phyloP scores from a whole-genome alignment of 2,888 invertebrate species.

The Lapara coniferarum region DNA sequence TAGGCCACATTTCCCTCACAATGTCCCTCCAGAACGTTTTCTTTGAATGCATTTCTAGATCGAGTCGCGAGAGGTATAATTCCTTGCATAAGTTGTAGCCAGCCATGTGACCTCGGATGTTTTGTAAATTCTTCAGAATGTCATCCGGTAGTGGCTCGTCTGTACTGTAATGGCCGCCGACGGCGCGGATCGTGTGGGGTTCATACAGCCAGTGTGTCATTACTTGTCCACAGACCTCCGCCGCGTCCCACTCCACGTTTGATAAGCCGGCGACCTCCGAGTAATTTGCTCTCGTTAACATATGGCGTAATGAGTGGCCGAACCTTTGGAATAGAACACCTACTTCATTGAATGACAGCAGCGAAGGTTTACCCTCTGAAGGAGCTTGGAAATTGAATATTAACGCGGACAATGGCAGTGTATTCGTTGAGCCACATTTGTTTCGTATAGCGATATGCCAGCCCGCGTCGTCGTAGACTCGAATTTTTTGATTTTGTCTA shows the following conservation, averaged over 20 bases:
- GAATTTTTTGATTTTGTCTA: constrained; percentile 85
- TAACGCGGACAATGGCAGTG: constrained; percentile 90
- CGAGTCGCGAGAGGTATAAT: constrained; percentile 91
- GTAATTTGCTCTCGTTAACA: constrained; percentile 92
- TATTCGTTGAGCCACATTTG: constrained; percentile 85
- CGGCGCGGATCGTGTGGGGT: constrained; percentile 80
- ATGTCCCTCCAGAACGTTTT: constrained; percentile 93
- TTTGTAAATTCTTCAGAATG: constrained; percentile 85
- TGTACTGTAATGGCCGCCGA: constrained; percentile 90
- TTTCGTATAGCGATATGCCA: constrained; percentile 92
- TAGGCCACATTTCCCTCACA: constrained; percentile 90
- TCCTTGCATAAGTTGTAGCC: constrained; percentile 91
- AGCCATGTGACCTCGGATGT: constrained; percentile 88
- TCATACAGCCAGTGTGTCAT: constrained; percentile 92
- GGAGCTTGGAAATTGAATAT: constrained; percentile 92
- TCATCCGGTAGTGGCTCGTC: constrained; percentile 88
- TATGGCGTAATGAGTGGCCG: constrained; percentile 93
- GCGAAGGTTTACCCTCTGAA: constrained; percentile 84
- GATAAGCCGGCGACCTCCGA: constrained; percentile 93
- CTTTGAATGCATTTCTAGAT: constrained; percentile 91
- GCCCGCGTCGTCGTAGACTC: constrained; percentile 84
- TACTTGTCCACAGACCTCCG: constrained; percentile 92
- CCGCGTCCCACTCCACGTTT: constrained; percentile 97
- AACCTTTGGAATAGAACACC: constrained; percentile 91
- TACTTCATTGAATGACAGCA: constrained; percentile 90